These are phyloP conservation scores for Limanda limanda DNA, from an alignment of 2,113 vertebrate genomes.

Conservation along the genomic window DNA sequence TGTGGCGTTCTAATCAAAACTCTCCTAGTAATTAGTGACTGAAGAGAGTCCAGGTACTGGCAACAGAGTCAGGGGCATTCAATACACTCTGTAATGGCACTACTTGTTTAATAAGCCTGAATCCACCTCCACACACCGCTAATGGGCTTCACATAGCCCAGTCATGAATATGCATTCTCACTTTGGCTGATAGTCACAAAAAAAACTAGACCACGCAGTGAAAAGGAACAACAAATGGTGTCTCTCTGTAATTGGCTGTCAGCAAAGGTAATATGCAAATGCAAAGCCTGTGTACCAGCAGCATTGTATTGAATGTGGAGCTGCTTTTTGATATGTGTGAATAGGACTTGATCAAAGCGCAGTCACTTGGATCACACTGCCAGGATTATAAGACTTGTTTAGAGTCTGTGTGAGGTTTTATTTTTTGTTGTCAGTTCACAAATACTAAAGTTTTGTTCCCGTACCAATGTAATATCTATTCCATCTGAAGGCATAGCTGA, in stretches of 20 bases:
- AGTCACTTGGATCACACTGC: slow-evolving; percentile 37
- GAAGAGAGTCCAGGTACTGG: slow-evolving; percentile 60
- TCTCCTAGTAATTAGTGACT: slow-evolving; percentile 61
- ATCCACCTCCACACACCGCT: slow-evolving; percentile 68
- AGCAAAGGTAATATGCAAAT: slow-evolving; percentile 73
- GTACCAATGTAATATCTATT: neutral
- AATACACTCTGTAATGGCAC: slow-evolving; percentile 57
- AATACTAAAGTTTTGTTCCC: slow-evolving; percentile 19
- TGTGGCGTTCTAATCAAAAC: slow-evolving; percentile 60
- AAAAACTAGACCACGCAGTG: slow-evolving; percentile 48
- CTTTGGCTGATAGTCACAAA: slow-evolving; percentile 62
- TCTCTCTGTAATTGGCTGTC: slow-evolving; percentile 67
- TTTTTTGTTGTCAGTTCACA: slow-evolving; percentile 8
- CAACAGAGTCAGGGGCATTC: slow-evolving; percentile 52
- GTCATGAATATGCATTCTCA: slow-evolving; percentile 75
- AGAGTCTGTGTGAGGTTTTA: neutral
- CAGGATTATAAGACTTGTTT: slow-evolving; percentile 11
- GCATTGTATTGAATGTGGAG: slow-evolving; percentile 55
- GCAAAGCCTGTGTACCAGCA: slow-evolving; percentile 24
- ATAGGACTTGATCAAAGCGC: slow-evolving; percentile 54
- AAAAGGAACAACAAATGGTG: slow-evolving; percentile 69
- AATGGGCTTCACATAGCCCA: slow-evolving; percentile 60
- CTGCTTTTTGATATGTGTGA: slow-evolving; percentile 50
- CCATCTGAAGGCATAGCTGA: slow-evolving; percentile 1
- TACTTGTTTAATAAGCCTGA: slow-evolving; percentile 60